Evolutionary conservation across 2,797 vertebrate genomes (phyloP).

Genomic region (Onychomys torridus): DNA sequence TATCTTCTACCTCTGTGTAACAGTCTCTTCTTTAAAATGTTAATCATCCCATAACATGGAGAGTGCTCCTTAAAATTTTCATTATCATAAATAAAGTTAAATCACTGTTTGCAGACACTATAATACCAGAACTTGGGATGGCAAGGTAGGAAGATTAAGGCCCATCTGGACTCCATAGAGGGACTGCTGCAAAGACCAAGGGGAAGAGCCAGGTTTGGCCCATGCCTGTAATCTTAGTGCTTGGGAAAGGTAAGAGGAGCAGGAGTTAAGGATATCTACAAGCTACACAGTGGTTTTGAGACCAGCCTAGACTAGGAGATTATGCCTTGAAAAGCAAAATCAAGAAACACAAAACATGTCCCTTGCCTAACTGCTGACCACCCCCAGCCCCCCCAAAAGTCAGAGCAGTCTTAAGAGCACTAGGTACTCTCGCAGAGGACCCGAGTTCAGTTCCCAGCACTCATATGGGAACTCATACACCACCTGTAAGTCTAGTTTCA

Average conservation of each 20-base stretch:
- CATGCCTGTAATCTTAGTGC: too few species aligned
- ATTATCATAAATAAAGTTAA: not conserved
- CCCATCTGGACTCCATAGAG: too few species aligned
- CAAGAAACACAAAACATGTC: too few species aligned
- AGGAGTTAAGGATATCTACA: not conserved
- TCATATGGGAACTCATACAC: not conserved
- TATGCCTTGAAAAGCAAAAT: not conserved
- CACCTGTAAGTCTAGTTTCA: not conserved
- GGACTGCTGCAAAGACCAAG: too few species aligned
- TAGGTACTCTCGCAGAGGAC: not conserved
- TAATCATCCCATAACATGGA: slow-evolving; percentile 22
- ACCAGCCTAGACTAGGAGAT: not conserved
- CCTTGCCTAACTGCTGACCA: too few species aligned
- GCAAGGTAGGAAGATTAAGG: too few species aligned
- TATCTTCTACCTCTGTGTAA: not conserved
- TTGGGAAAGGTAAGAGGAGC: too few species aligned
- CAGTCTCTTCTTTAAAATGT: slow-evolving; percentile 1
- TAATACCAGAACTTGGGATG: too few species aligned
- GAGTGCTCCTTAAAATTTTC: not conserved
- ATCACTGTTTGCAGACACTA: not conserved
- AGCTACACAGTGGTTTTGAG: not conserved
- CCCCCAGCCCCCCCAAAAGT: not conserved
- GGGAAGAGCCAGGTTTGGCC: too few species aligned
- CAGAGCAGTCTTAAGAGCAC: not conserved
- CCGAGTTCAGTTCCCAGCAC: not conserved